These are phyloP conservation scores for Pampusana beccarii DNA, from an alignment of 2,113 vertebrate genomes.

Conservation along the genomic window DNA sequence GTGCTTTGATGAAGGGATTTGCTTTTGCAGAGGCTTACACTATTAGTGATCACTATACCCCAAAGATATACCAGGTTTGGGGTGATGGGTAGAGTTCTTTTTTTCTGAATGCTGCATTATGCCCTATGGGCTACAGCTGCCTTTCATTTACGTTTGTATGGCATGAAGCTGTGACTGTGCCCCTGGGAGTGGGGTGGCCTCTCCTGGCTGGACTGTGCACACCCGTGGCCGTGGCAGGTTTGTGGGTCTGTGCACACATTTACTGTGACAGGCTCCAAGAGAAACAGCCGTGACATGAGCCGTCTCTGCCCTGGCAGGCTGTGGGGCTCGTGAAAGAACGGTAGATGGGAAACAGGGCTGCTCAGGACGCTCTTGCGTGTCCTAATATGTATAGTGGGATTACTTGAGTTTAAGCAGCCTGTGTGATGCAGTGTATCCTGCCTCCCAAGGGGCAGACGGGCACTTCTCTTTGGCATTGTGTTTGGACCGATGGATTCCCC, in stretches of 20 bases:
- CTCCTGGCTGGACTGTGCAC: neutral
- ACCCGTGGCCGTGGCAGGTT: too few species aligned
- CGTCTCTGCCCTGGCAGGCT: neutral
- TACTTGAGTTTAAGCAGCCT: neutral
- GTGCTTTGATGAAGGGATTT: neutral
- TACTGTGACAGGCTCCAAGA: neutral
- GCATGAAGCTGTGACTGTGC: neutral
- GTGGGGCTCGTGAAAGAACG: neutral
- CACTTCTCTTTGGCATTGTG: neutral
- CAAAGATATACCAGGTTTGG: neutral
- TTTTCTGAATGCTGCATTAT: neutral
- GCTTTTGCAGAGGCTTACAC: neutral
- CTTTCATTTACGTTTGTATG: neutral
- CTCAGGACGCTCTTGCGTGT: neutral
- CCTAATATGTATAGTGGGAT: neutral
- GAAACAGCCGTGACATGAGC: neutral
- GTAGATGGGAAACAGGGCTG: neutral
- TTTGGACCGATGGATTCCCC: neutral
- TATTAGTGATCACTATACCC: too few species aligned
- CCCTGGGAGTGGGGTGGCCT: neutral
- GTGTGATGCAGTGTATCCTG: neutral
- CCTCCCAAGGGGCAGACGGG: neutral
- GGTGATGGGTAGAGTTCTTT: neutral
- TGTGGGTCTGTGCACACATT: too few species aligned
- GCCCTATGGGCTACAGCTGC: neutral